These are phyloP conservation scores for Lichenostomus cassidix DNA, from an alignment of 2,113 vertebrate genomes.

Conservation along the genomic window DNA sequence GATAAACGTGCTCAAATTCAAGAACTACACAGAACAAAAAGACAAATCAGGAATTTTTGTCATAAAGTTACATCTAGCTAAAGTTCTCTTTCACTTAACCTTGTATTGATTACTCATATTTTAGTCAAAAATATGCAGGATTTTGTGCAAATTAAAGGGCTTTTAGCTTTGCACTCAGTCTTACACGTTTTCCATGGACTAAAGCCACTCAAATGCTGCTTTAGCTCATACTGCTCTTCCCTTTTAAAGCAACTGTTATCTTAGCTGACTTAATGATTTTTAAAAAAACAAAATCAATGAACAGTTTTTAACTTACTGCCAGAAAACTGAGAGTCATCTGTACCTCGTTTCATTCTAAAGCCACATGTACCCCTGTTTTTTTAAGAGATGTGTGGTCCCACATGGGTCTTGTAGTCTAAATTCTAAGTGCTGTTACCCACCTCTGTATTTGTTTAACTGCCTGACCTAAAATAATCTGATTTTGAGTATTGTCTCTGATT, in stretches of 20 bases:
- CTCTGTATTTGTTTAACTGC: background rate
- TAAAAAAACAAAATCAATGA: background rate
- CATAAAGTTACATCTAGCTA: background rate
- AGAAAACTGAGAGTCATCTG: background rate
- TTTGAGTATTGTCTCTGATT: background rate
- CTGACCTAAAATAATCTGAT: background rate
- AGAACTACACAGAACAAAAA: constrained; percentile 74
- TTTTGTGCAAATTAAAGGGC: background rate
- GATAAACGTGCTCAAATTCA: constrained; percentile 90
- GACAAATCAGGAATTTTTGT: background rate
- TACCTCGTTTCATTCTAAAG: background rate
- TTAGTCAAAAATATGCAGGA: background rate
- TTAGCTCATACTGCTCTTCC: background rate
- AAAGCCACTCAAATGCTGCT: background rate
- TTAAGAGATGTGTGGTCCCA: background rate
- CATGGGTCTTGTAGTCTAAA: fast-evolving
- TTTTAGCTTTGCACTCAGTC: background rate
- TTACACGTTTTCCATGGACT: fast-evolving
- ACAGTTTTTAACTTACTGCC: background rate
- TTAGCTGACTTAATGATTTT: fast-evolving
- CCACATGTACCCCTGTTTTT: fast-evolving
- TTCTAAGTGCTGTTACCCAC: background rate
- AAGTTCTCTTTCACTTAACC: background rate
- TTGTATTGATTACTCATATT: background rate
- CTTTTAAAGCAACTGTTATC: background rate